Evolutionary conservation across 2,113 vertebrate genomes (phyloP), one percentile per base, ranked within the genome.

Genomic region (Clarias gariepinus): DNA sequence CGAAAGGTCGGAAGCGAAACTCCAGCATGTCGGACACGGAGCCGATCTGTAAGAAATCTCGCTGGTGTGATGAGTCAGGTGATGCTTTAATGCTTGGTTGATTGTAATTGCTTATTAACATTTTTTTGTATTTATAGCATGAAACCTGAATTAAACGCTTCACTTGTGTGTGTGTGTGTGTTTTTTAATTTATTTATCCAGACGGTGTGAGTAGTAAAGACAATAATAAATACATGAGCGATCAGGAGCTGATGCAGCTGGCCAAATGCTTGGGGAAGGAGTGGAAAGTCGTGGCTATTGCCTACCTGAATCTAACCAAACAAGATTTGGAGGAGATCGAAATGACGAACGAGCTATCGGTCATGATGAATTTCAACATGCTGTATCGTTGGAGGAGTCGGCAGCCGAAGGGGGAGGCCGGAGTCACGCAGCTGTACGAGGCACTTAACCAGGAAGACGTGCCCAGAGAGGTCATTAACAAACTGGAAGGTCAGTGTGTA

Each of bases 251-350:
- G 77, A 92, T 96, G 91, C 82, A 21, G 36, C 85, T 97, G 0
- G 95, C 96, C 36, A 93, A 90, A 88, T 88, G 86, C 19, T 92
- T 96, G 28, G 96, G 95, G 16, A 93, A 91, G 79, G 93, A 94
- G 82, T 96, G 96, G 96, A 92, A 94, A 84, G 91, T 96, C 80
- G 90, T 95, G 3, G 95, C 94, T 85, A 95, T 97, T 83, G 61
- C 84, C 47, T 94, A 90, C 6, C 92, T 97, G 0, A 92, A 91
- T 76, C 64, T 97, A 89, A 93, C 90, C 74, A 92, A 93, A 57
- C 91, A 83, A 12, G 94, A 96, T 30, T 92, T 96, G 1, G 95
- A 96, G 0, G 91, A 94, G 25, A 95, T 95, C 68, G 91, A 92
- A 86, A 41, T 25, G 5, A 92, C 90, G 1, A 93, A 96, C 85